phyloP scores from a whole-genome alignment of 53 echinoderm and acorn worm species.

The Mesocentrotus franciscanus region DNA sequence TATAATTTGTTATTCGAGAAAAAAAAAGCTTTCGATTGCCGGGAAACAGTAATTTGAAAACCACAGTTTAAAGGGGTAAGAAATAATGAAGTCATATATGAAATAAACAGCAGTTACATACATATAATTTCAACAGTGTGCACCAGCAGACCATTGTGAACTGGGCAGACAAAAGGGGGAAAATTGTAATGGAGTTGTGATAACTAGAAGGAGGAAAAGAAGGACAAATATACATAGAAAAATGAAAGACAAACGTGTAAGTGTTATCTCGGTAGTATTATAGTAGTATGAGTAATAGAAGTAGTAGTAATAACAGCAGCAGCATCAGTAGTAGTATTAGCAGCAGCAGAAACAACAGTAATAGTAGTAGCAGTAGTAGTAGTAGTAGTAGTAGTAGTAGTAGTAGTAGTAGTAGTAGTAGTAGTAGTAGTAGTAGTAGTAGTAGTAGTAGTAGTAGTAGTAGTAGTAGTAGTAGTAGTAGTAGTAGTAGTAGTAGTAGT shows the following conservation, averaged over 20 bases:
- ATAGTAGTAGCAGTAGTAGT: background rate
- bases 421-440: no score
- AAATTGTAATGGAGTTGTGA: background rate
- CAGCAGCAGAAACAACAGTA: background rate
- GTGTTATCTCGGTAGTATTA: no score
- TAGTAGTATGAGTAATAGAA: no score
- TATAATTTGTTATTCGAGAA: background rate
- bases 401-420: no score
- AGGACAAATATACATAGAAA: background rate
- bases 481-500: no score
- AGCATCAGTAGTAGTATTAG: no score
- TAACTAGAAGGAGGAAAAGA: background rate
- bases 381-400: no score
- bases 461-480: no score
- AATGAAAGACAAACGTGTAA: no score
- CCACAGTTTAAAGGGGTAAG: background rate
- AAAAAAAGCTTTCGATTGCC: background rate
- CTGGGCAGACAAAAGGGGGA: background rate
- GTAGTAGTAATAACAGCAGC: no score
- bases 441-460: no score
- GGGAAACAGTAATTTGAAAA: background rate
- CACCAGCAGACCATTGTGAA: background rate
- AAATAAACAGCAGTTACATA: background rate
- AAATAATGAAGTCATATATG: background rate
- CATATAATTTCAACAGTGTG: background rate